Evolutionary conservation across 2,797 vertebrate genomes (phyloP), one percentile per base, ranked within the genome.

Genomic region (Urosaurus nigricauda): DNA sequence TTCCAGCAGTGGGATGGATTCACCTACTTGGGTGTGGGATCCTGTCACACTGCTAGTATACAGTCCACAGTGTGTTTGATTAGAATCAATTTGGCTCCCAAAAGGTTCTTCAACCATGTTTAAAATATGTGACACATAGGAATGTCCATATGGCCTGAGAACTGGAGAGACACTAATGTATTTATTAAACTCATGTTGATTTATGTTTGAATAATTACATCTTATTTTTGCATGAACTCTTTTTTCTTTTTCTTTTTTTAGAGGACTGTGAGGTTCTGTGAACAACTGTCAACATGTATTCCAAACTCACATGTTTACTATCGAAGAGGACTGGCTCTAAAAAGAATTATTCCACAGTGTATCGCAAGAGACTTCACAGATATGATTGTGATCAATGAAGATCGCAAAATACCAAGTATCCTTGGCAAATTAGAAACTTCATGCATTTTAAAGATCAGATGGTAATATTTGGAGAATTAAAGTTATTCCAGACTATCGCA

Each of bases 391-490:
- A 96, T 99, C 95, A 99, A 99, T 53, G 98, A 99, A 97, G 98
- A 99, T 95, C 97, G 98, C 90, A 98, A 98, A 96, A 90, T 97
- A 92, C 98, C 98, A 91, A 99, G 98, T 99, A 99, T 99, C 98
- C 98, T 98, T 97, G 89, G 16, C 84, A 43, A 86, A 90, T 73
- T 56, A 32, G 17, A 12, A 4, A 37, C 19, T 3, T 35, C n/a
- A 79, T 79, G 37, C 11, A 79, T 32, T 37, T 53, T 37, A 80
- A 87, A 78, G n/a, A 2, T 86, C 93, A 47, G 73, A 47, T 65
- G 32, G 2, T 32, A 32, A 17, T 32, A 68, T 68, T 47, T 63
- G 32, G 4, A 9, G 17, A 74, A 16, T 9, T 75, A 40, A 53
- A 68, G 16, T 60, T 68, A 68, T 32, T 68, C 29, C 32, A 32